Evolutionary conservation across 2,888 invertebrate genomes (phyloP).

Genomic region (Mimumesa dahlbomi): DNA sequence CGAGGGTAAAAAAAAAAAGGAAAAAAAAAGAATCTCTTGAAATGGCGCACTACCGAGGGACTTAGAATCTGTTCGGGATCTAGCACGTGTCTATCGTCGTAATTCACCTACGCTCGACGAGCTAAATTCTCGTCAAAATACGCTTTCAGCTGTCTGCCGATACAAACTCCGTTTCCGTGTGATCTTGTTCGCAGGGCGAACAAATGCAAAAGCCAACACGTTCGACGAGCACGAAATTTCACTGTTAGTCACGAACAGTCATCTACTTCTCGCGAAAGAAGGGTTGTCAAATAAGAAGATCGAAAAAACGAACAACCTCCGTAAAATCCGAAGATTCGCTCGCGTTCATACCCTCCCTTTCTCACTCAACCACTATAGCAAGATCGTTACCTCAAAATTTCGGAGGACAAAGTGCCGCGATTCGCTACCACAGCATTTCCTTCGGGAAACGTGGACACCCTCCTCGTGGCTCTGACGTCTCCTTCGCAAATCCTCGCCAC

Average conservation of each 20-base stretch:
- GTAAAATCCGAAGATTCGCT: too few relatives aligned
- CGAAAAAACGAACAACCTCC: too few relatives aligned
- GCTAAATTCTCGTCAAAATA: slow-evolving; percentile 7
- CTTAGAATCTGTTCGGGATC: not conserved
- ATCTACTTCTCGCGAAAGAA: too few relatives aligned
- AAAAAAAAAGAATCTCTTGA: slow-evolving; percentile 20
- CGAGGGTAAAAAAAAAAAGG: too few relatives aligned
- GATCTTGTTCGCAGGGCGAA: too few relatives aligned
- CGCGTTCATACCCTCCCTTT: too few relatives aligned
- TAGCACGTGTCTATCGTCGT: slow-evolving; percentile 22
- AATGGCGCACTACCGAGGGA: slow-evolving; percentile 2
- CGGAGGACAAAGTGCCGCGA: slow-evolving; percentile 72
- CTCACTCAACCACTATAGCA: too few relatives aligned
- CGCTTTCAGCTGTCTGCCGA: slow-evolving; percentile 2
- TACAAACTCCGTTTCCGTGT: slow-evolving; percentile 22
- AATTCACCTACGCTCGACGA: slow-evolving; percentile 25
- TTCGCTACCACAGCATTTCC: slow-evolving; percentile 73
- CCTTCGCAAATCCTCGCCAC: slow-evolving; percentile 26
- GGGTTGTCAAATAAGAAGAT: too few relatives aligned
- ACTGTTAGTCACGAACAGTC: too few relatives aligned
- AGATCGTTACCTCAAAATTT: slow-evolving; percentile 71
- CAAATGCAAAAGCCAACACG: too few relatives aligned
- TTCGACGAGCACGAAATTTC: too few relatives aligned
- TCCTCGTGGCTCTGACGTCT: slow-evolving; percentile 3
- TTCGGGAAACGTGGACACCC: slow-evolving; percentile 31